Evolutionary conservation across 1,140 invertebrate species (phyloP).

Genomic region (Popillia japonica): DNA sequence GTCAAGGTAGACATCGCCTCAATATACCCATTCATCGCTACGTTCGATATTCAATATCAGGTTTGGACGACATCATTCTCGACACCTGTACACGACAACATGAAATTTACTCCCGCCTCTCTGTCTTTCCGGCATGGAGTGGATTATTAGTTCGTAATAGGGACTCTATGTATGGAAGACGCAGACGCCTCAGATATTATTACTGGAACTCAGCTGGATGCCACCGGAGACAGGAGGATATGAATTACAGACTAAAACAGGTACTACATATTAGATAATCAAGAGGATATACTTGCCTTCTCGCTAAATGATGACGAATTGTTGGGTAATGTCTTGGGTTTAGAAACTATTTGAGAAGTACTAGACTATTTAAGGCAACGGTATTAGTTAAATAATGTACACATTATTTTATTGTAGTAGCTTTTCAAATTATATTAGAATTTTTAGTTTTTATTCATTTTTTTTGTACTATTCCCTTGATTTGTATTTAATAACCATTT

Average conservation of each 20-base stretch:
- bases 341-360: background rate
- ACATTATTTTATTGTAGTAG: too few species aligned
- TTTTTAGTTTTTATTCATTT: too few species aligned
- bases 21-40: background rate
- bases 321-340: background rate
- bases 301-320: background rate
- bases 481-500: too few species aligned
- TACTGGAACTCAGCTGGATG: background rate
- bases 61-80: conserved; percentile 1
- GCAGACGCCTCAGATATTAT: background rate
- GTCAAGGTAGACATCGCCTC: background rate
- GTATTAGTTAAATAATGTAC: too few species aligned
- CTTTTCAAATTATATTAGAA: too few species aligned
- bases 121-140: background rate
- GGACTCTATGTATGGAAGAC: background rate
- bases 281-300: background rate
- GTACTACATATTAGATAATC: background rate
- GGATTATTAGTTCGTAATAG: conserved; percentile 9
- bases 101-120: background rate
- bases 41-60: conserved; percentile 5
- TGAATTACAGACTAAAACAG: background rate
- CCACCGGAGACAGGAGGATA: background rate
- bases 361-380: too few species aligned
- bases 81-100: background rate
- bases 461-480: too few species aligned